phyloP scores from a whole-genome alignment of 2,797 vertebrate species.

The Phoeniculus purpureus region DNA sequence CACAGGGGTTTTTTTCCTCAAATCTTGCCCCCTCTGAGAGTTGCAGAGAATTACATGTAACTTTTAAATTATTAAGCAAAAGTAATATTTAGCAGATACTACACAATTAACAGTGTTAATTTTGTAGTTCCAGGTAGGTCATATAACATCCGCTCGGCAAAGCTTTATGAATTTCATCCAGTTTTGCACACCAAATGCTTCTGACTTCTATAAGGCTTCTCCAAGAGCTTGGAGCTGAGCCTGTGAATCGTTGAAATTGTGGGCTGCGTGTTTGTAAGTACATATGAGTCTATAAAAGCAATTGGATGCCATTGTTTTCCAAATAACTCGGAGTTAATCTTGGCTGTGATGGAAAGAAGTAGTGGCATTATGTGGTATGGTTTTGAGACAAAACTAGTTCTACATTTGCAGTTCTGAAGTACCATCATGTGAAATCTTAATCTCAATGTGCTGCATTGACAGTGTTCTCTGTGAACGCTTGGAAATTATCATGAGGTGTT shows the following conservation, averaged over 20 bases:
- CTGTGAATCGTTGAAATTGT: neutral
- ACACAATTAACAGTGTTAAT: neutral
- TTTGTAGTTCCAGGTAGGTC: neutral
- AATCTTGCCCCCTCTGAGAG: neutral
- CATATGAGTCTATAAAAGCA: neutral
- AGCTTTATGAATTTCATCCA: neutral
- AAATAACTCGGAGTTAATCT: neutral
- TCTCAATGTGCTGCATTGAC: neutral
- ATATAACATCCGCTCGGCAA: neutral
- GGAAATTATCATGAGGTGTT: neutral
- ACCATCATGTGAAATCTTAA: neutral
- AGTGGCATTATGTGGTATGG: neutral
- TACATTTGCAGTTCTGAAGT: slow-evolving; percentile 25
- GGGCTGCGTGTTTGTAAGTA: neutral
- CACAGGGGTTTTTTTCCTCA: neutral
- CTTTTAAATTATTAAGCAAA: neutral
- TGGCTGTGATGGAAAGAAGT: neutral
- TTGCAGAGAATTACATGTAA: neutral
- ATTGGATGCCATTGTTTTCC: slow-evolving; percentile 3
- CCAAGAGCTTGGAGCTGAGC: neutral
- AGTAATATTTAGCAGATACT: neutral
- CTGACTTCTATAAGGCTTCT: neutral
- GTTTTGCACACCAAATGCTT: neutral
- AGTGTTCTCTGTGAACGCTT: neutral
- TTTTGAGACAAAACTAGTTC: neutral